Base-by-base conservation (phyloP, 2,797 vertebrate species). In the Anomalospiza imberbis region DNA sequence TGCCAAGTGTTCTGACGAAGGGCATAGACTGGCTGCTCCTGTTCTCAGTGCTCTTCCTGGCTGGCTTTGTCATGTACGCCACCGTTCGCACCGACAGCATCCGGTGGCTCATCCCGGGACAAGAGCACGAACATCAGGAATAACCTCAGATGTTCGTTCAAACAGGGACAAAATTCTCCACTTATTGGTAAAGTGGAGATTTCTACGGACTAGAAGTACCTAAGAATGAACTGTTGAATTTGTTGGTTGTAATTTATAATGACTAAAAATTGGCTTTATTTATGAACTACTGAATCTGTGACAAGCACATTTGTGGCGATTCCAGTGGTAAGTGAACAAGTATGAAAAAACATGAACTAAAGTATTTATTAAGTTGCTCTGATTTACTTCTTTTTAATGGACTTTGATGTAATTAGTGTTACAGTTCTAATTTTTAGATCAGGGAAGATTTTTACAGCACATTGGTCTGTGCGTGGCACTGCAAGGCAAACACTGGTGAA, bases 11-110 rank as follows among this genome's bases (percentile, higher is more conserved):
- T n/a, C 97, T 99, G 9, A 97, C 98, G 13, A 99, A 97, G 93
- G 98, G 98, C 93, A 98, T 99, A 25, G 99, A 99, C 96, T 99
- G 99, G 99, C 96, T 99, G 83, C 98, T 99, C 11, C 98, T 99
- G 50, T 99, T 99, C 94, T 99, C 99, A 5, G 85, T 99, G 86
- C 97, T 99, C 70, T 99, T 99, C 96, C 98, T 99, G 96, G 97
- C 98, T 3, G 96, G 98, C 73, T 99, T 99, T 88, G 97, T 98
- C 28, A 31, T 98, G 74, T 99, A 99, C 2, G 99, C 99, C 36
- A 98, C 99, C 34, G 34, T 99, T 45, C 98, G 98, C 31, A 99
- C 99, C 0, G 99, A 99, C 95, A 99, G 98, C 95, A 99, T 99
- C 87, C 98, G 98, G 9, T 99, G 99, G 98, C 98, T 99, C 50